Conservation (phyloP, 2,797 vertebrate species). For the Okamejei kenojei region DNA sequence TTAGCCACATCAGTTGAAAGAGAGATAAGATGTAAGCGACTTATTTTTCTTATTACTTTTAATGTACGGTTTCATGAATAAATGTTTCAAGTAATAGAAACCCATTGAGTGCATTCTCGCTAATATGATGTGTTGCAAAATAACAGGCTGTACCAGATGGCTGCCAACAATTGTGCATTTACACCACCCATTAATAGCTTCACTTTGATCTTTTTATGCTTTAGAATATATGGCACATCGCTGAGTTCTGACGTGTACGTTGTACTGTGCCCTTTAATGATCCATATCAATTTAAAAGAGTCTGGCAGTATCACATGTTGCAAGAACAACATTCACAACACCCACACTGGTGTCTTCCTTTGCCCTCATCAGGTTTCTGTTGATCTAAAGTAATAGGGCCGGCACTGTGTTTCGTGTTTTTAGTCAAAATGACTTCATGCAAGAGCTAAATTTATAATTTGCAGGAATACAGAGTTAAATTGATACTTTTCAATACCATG, state of each 20-base stretch:
- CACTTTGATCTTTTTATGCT: slow-evolving; percentile 34
- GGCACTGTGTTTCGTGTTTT: neutral
- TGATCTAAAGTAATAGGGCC: slow-evolving; percentile 1
- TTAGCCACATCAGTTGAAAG: neutral
- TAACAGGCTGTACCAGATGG: slow-evolving; percentile 37
- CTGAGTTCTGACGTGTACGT: neutral
- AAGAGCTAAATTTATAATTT: neutral
- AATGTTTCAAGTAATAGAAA: slow-evolving; percentile 4
- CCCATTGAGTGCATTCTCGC: neutral
- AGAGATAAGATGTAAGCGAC: neutral
- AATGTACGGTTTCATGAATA: neutral
- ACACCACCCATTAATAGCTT: slow-evolving; percentile 32
- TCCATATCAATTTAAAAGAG: slow-evolving; percentile 37
- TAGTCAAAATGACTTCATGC: neutral
- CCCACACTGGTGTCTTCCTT: slow-evolving; percentile 27
- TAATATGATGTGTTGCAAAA: slow-evolving; percentile 4
- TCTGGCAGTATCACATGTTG: slow-evolving; percentile 33
- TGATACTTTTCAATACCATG: neutral
- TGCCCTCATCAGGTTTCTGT: slow-evolving; percentile 34
- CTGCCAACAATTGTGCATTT: slow-evolving; percentile 35
- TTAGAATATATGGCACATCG: slow-evolving; percentile 33
- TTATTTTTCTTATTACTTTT: too few species aligned
- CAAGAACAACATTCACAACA: slow-evolving; percentile 30
- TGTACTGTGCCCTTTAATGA: slow-evolving; percentile 33
- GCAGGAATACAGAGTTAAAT: neutral